Evolutionary conservation across 2,113 vertebrate genomes (phyloP).

Genomic region (Bathybates hornii): DNA sequence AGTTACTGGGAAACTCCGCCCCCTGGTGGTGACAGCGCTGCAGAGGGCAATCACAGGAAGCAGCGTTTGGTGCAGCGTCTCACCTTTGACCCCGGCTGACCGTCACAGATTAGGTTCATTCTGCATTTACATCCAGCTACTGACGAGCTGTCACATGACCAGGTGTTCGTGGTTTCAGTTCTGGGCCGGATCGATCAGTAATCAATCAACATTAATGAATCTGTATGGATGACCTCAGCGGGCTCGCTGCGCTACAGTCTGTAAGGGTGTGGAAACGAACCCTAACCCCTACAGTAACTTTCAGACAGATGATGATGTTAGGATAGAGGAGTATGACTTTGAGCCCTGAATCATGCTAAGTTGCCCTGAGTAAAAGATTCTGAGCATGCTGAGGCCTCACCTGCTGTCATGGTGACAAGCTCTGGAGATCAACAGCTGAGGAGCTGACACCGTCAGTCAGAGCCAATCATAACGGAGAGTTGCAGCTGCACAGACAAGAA

Average conservation of each 20-base stretch:
- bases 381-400: conserved; percentile 51
- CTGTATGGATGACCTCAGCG: background rate
- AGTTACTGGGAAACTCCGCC: background rate
- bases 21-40: accelerated
- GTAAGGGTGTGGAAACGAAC: background rate
- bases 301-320: background rate
- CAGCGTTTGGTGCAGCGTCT: background rate
- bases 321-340: background rate
- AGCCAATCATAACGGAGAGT: background rate
- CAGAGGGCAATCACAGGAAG: background rate
- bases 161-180: background rate
- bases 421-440: conserved; percentile 97
- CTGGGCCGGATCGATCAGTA: background rate
- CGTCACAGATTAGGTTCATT: background rate
- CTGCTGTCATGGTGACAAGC: conserved; percentile 97
- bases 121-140: background rate
- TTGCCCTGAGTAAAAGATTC: background rate
- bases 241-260: background rate
- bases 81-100: background rate
- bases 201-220: background rate
- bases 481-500: background rate
- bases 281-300: background rate
- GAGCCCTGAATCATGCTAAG: background rate
- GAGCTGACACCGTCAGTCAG: conserved; percentile 31
- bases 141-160: background rate